Conservation (phyloP, 2,888 invertebrate species). For the Liodrosophila aerea region DNA sequence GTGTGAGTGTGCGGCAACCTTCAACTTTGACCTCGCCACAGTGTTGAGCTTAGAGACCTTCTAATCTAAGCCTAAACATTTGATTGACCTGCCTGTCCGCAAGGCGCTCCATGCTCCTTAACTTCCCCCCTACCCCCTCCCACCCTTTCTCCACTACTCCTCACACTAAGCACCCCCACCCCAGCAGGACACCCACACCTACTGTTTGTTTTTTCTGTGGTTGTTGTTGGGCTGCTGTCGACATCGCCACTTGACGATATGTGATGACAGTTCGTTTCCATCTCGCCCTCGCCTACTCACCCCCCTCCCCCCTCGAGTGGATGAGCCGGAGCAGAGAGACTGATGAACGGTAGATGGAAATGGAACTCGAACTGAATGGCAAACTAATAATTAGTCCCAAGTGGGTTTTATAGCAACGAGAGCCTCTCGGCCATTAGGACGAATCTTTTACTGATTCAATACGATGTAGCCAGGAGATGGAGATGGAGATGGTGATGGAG, state of each 20-base stretch:
- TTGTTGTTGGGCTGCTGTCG: conserved; percentile 17
- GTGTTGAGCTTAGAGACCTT: conserved; percentile 26
- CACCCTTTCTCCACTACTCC: neutral
- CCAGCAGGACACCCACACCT: too few species aligned
- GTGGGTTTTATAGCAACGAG: conserved; percentile 70
- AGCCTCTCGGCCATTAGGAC: conserved; percentile 41
- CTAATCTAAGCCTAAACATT: conserved; percentile 72
- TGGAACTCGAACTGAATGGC: conserved; percentile 37
- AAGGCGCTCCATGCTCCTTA: neutral
- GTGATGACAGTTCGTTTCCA: conserved; percentile 47
- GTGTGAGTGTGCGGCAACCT: conserved; percentile 50
- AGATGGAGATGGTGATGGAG: neutral
- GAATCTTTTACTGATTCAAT: conserved; percentile 19
- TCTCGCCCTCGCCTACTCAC: too few species aligned
- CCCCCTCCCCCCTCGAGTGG: neutral
- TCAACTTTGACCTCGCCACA: conserved; percentile 70
- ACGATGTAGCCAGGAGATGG: neutral
- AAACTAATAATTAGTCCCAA: conserved; percentile 75
- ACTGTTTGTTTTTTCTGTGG: too few species aligned
- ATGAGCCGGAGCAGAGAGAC: conserved; percentile 10
- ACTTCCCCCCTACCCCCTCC: neutral
- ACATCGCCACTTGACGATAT: conserved; percentile 43
- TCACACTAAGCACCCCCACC: too few species aligned
- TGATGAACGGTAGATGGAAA: conserved; percentile 36
- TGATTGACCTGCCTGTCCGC: conserved; percentile 58